Conservation (phyloP, 2,797 vertebrate genomes). For the Sebastes hubbsi region DNA sequence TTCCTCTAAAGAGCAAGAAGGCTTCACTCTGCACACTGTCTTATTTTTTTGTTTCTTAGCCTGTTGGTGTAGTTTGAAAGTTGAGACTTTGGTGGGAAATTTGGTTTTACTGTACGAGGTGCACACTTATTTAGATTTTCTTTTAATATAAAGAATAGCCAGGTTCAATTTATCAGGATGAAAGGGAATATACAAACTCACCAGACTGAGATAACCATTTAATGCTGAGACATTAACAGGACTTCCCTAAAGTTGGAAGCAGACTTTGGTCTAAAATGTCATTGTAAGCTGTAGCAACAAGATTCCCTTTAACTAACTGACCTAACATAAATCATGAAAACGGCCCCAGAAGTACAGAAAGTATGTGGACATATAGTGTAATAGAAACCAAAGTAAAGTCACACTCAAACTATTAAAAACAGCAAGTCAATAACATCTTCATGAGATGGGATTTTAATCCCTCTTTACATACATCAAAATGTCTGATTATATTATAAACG, state of each 20-base stretch:
- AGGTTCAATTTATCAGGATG: not conserved
- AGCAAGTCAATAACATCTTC: not conserved
- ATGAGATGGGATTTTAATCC: not conserved
- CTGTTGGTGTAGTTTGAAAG: not conserved
- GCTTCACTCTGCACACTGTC: not conserved
- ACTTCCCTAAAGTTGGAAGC: too few relatives aligned
- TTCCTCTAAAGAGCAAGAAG: not conserved
- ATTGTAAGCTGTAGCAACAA: too few relatives aligned
- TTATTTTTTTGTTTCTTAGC: not conserved
- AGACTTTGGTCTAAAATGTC: rapidly evolving
- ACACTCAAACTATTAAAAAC: not conserved
- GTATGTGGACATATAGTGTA: too few relatives aligned
- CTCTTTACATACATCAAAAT: not conserved
- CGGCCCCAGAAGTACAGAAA: too few relatives aligned
- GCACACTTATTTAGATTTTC: not conserved
- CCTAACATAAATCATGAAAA: not conserved
- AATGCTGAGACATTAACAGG: too few relatives aligned
- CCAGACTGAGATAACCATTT: too few relatives aligned
- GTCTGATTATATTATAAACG: not conserved
- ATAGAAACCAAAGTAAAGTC: too few relatives aligned
- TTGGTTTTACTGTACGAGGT: not conserved
- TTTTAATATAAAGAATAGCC: not conserved
- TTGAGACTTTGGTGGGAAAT: not conserved
- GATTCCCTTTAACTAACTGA: too few relatives aligned
- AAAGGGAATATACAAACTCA: not conserved